Percentiles rank a stretch among this genome's conserved stretches.
Conservation (phyloP, 2,888 invertebrate species). For the Platycnemis pennipes region DNA sequence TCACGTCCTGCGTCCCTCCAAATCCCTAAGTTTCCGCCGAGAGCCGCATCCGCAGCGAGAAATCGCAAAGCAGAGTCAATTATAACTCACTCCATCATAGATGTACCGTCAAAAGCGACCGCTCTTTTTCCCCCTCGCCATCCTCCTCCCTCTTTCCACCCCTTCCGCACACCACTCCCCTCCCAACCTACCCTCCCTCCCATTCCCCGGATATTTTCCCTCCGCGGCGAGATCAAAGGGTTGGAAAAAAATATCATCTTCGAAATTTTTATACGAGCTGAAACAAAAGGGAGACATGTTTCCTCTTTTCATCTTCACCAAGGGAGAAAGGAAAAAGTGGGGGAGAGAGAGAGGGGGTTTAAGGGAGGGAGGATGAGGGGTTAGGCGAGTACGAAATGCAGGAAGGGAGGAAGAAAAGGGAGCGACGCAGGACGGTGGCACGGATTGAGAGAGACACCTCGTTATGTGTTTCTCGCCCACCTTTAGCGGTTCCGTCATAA, state of each 20-base stretch:
- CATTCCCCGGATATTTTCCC: background rate
- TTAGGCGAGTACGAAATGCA: background rate
- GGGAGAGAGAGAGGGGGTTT: background rate
- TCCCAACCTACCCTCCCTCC: background rate
- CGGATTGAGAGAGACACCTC: constrained; percentile 55
- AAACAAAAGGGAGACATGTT: constrained; percentile 11
- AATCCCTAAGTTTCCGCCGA: background rate
- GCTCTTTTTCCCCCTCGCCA: background rate
- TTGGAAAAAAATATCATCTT: background rate
- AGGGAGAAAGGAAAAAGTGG: background rate
- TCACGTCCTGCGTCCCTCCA: background rate
- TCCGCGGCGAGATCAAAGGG: background rate
- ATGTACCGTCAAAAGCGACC: background rate
- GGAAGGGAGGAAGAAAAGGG: background rate
- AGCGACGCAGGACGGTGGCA: constrained; percentile 23
- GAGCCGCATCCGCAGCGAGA: background rate
- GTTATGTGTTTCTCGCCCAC: constrained; percentile 63
- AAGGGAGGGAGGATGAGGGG: background rate
- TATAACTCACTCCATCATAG: constrained; percentile 24
- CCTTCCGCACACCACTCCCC: background rate
- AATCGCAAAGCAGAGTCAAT: constrained; percentile 27
- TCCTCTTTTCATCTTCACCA: background rate
- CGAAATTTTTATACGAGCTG: constrained; percentile 16
- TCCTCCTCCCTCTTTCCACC: background rate
- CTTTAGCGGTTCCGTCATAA: constrained; percentile 42